Conservation (phyloP, 1,140 invertebrate species). For the Philopotamus ludificatus region DNA sequence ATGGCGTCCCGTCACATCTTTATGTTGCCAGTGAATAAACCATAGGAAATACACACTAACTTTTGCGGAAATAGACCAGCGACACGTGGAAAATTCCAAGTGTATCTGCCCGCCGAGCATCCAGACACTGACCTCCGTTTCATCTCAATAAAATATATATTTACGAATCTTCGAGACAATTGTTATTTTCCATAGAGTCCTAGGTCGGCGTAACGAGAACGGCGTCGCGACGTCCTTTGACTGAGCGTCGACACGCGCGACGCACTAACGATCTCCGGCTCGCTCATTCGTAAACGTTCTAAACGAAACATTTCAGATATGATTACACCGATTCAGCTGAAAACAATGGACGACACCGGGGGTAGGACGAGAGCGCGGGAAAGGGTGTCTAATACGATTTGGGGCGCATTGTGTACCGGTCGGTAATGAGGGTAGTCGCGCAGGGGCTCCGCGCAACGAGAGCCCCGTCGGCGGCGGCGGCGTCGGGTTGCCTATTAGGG, state of each 20-base stretch:
- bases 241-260: no score
- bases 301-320: background rate
- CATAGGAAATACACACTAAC: slow-evolving; percentile 39
- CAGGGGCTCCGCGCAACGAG: slow-evolving; percentile 26
- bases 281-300: background rate
- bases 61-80: slow-evolving; percentile 33
- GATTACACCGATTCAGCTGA: background rate
- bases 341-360: background rate
- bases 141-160: no score
- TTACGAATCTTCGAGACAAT: no score
- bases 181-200: no score
- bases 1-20: slow-evolving; percentile 39
- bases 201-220: background rate
- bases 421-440: background rate
- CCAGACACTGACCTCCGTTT: no score
- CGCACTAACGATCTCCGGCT: no score
- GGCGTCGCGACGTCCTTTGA: background rate
- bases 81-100: slow-evolving; percentile 18
- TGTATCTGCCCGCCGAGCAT: no score
- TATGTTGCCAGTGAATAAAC: slow-evolving; percentile 39
- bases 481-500: slow-evolving; percentile 37
- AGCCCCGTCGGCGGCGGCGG: slow-evolving; percentile 21
- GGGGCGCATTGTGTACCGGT: background rate
- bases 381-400: slow-evolving; percentile 10
- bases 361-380: background rate